Evolutionary conservation across 2,113 vertebrate species (phyloP).

Genomic region (Chinchilla lanigera): DNA sequence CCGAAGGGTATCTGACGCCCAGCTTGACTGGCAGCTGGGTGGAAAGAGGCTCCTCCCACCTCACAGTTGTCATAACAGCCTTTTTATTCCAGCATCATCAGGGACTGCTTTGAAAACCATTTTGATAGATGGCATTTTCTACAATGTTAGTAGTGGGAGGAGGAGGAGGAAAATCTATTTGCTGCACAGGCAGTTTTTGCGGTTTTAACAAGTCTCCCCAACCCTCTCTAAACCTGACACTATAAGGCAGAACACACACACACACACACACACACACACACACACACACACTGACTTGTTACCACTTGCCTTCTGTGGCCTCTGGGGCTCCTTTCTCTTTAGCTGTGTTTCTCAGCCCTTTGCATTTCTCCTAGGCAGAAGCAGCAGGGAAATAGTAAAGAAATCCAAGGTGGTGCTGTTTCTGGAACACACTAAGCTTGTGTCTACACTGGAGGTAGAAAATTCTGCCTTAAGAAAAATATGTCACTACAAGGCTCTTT

Average conservation of each 20-base stretch:
- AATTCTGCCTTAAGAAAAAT: conserved; percentile 67
- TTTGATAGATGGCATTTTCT: conserved; percentile 74
- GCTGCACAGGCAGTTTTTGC: conserved; percentile 71
- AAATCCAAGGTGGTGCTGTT: conserved; percentile 65
- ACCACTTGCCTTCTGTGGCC: conserved; percentile 57
- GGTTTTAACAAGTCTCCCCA: conserved; percentile 57
- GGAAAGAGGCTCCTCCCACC: conserved; percentile 43
- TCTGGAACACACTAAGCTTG: conserved; percentile 60
- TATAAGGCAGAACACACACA: background rate
- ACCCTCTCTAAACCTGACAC: conserved; percentile 37
- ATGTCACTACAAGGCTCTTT: conserved; percentile 56
- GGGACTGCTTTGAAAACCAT: conserved; percentile 65
- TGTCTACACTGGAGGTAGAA: conserved; percentile 62
- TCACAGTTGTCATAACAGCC: conserved; percentile 55
- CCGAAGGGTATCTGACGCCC: background rate
- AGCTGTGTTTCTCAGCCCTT: conserved; percentile 62
- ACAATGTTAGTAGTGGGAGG: conserved; percentile 37
- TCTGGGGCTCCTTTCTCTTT: conserved; percentile 68
- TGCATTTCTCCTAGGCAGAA: conserved; percentile 49
- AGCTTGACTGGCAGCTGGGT: conserved; percentile 38
- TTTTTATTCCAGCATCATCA: conserved; percentile 50
- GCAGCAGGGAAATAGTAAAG: conserved; percentile 63
- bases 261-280: background rate
- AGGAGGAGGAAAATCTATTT: conserved; percentile 64
- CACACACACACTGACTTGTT: conserved; percentile 53